Conservation (phyloP, 2,888 invertebrate species). For the Apotomis capreana region DNA sequence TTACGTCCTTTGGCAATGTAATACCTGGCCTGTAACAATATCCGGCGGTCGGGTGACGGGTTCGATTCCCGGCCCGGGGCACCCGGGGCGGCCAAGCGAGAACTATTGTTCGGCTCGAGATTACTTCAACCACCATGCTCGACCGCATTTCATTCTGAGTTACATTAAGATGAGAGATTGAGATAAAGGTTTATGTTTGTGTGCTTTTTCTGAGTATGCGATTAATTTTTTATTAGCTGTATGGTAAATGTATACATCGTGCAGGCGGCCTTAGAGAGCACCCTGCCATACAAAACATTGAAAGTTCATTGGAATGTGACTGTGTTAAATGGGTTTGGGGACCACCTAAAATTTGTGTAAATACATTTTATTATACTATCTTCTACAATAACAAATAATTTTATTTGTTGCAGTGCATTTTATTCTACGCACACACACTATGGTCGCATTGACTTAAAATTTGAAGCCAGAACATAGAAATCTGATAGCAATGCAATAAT, state of each 20-base stretch:
- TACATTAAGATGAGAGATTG: slow-evolving; percentile 9
- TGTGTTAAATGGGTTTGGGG: too few species aligned
- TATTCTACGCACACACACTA: too few species aligned
- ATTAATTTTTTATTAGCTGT: not conserved
- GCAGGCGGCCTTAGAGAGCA: too few species aligned
- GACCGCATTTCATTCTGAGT: slow-evolving; percentile 16
- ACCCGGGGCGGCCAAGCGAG: slow-evolving; percentile 7
- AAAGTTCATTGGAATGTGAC: too few species aligned
- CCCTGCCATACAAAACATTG: too few species aligned
- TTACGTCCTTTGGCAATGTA: not conserved
- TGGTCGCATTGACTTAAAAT: too few species aligned
- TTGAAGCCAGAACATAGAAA: too few species aligned
- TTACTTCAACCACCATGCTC: not conserved
- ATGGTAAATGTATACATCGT: not conserved
- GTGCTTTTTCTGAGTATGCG: not conserved
- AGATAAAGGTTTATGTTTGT: not conserved
- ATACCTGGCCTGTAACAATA: not conserved
- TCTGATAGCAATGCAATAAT: too few species aligned
- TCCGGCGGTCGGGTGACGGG: slow-evolving; percentile 1
- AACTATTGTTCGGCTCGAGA: slow-evolving; percentile 5
- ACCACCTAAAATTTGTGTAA: too few species aligned
- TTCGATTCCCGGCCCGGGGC: slow-evolving; percentile 14
- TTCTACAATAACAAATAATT: too few species aligned
- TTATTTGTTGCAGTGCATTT: too few species aligned
- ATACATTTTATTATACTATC: too few species aligned